Evolutionary conservation across 2,113 vertebrate genomes (phyloP).

Genomic region (Pseudorhombus dupliciocellatus): DNA sequence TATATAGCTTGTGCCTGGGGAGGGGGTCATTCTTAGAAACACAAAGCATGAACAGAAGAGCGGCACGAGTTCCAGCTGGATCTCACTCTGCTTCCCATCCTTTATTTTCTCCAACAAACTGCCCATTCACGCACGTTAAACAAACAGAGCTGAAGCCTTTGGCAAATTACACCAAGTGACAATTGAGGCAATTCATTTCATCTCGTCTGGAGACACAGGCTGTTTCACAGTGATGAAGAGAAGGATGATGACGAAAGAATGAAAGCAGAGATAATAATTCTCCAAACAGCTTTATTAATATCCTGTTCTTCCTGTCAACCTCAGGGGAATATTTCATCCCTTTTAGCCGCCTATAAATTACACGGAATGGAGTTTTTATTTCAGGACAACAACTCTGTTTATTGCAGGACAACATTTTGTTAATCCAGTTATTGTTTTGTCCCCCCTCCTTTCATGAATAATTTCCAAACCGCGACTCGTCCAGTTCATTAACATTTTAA

Average conservation of each 20-base stretch:
- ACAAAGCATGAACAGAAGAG: background rate
- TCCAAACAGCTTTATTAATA: constrained; percentile 66
- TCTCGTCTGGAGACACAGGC: constrained; percentile 15
- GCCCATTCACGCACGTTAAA: background rate
- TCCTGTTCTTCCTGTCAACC: constrained; percentile 48
- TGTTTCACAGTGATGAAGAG: constrained; percentile 50
- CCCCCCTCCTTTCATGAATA: background rate
- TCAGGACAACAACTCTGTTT: background rate
- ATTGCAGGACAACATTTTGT: background rate
- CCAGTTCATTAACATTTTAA: background rate
- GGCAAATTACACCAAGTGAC: constrained; percentile 5
- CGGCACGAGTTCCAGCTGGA: constrained; percentile 7
- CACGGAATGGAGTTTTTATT: constrained; percentile 30
- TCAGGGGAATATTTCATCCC: constrained; percentile 46
- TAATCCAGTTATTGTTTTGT: background rate
- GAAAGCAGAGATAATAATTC: constrained; percentile 46
- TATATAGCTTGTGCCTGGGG: background rate
- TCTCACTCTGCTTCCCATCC: constrained; percentile 14
- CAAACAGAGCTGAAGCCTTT: constrained; percentile 13
- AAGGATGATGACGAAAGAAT: constrained; percentile 53
- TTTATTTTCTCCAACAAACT: constrained; percentile 20
- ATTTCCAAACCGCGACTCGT: background rate
- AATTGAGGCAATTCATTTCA: constrained; percentile 46
- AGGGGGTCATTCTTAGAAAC: background rate
- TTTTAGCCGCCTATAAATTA: constrained; percentile 33